Evolutionary conservation across 2,113 vertebrate genomes (phyloP).

Genomic region (Cervus canadensis): DNA sequence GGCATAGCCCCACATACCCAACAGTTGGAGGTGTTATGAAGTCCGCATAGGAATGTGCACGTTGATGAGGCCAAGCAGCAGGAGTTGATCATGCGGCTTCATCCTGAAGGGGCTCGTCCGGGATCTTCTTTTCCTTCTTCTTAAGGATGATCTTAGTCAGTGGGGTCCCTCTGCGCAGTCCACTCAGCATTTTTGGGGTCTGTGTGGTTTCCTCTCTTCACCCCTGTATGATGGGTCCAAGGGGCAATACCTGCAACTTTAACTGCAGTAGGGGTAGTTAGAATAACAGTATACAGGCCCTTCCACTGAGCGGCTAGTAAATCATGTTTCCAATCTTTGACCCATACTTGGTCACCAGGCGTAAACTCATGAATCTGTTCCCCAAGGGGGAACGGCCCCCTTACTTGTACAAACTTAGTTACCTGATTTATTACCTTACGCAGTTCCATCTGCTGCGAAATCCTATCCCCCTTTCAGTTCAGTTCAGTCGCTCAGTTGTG

Average conservation of each 20-base stretch:
- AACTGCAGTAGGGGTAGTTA: neutral
- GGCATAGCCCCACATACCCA: neutral
- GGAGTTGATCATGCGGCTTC: neutral
- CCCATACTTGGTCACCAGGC: neutral
- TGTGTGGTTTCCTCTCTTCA: neutral
- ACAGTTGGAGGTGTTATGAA: neutral
- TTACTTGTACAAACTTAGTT: neutral
- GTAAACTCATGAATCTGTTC: neutral
- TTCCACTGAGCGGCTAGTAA: neutral
- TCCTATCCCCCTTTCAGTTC: neutral
- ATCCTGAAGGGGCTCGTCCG: rapidly evolving
- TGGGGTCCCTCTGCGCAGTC: neutral
- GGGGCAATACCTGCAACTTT: neutral
- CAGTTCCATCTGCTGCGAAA: neutral
- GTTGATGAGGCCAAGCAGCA: neutral
- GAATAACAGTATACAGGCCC: neutral
- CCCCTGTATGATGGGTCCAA: neutral
- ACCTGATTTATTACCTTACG: neutral
- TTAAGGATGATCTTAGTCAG: neutral
- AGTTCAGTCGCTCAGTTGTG: no score
- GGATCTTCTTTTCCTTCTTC: neutral
- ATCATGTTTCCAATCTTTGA: neutral
- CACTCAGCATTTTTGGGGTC: neutral
- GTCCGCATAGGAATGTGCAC: neutral
- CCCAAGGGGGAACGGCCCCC: neutral